Evolutionary conservation across 2,888 invertebrate species (phyloP).

Genomic region (Pemphredon lugubris): DNA sequence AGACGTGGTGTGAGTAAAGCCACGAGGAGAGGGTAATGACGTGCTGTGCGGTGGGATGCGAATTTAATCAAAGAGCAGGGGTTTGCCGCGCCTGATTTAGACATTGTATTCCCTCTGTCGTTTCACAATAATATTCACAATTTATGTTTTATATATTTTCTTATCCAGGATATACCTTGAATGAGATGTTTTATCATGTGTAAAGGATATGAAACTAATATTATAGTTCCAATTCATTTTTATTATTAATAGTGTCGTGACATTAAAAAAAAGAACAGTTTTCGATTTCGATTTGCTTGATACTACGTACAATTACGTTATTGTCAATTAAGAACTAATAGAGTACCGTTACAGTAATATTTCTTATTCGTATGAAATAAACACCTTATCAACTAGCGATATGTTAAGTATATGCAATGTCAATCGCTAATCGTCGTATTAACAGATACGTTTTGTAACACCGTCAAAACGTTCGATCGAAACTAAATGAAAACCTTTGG

Average conservation of each 20-base stretch:
- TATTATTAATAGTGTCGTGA: constrained; percentile 19
- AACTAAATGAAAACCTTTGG: constrained; percentile 46
- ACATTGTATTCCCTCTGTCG: too few species aligned
- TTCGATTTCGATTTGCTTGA: constrained; percentile 32
- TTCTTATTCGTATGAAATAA: constrained; percentile 32
- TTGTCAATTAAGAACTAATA: constrained; percentile 54
- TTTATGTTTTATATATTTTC: too few species aligned
- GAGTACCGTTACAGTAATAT: constrained; percentile 17
- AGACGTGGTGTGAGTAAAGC: too few species aligned
- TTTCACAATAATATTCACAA: too few species aligned
- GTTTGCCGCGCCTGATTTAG: too few species aligned
- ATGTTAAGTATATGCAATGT: constrained; percentile 31
- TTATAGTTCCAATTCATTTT: constrained; percentile 12
- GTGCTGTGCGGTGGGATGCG: too few species aligned
- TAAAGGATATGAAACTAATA: constrained; percentile 1
- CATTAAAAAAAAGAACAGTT: constrained; percentile 30
- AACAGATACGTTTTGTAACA: constrained; percentile 18
- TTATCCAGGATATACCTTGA: too few species aligned
- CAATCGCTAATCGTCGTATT: constrained; percentile 5
- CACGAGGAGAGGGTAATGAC: too few species aligned
- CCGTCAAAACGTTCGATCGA: constrained; percentile 20
- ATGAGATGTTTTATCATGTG: background rate
- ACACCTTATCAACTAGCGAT: constrained; percentile 51
- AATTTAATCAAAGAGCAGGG: too few species aligned
- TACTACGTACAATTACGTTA: constrained; percentile 36